Conservation (phyloP, 2,797 vertebrate species). For the Gambusia yucatana region DNA sequence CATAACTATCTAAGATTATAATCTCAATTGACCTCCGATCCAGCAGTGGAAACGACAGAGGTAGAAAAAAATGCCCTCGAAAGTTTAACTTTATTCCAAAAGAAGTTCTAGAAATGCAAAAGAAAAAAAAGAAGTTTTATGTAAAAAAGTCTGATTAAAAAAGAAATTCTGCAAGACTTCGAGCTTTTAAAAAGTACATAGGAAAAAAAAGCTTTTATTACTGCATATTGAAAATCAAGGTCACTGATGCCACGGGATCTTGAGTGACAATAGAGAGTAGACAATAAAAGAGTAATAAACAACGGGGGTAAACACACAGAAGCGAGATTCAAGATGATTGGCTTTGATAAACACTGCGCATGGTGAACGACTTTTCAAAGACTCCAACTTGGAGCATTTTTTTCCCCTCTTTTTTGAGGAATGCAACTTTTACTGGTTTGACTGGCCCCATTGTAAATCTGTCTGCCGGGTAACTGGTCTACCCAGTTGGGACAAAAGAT, state of each 20-base stretch:
- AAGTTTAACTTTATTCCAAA: neutral
- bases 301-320: neutral
- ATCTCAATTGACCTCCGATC: neutral
- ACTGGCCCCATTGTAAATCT: neutral
- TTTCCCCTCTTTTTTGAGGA: neutral
- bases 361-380: neutral
- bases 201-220: neutral
- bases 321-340: neutral
- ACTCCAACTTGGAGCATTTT: neutral
- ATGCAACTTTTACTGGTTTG: neutral
- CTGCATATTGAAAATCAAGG: neutral
- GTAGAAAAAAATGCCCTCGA: neutral
- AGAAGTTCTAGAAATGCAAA: neutral
- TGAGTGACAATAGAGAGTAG: neutral
- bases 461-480: neutral
- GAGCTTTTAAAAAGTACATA: neutral
- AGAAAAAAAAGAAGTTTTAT: neutral
- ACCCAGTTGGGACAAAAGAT: neutral
- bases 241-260: neutral
- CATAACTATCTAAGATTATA: neutral
- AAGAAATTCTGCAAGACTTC: neutral
- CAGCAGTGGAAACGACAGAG: neutral
- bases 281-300: neutral
- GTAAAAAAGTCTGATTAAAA: neutral
- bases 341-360: neutral